Conservation (phyloP, 2,888 invertebrate species). For the Tryphoninae sp. region DNA sequence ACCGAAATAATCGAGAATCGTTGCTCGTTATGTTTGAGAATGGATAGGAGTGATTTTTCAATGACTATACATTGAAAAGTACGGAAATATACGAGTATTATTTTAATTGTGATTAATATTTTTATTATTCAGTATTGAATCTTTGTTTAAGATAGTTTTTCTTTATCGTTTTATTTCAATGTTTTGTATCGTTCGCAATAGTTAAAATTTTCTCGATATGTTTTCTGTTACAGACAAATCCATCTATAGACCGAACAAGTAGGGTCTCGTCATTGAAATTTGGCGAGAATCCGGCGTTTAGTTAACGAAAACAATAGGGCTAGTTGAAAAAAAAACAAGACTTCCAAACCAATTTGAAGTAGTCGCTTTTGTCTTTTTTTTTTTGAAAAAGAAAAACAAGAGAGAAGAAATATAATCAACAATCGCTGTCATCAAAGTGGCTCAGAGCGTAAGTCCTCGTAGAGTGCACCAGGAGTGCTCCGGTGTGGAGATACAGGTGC, state of each 20-base stretch:
- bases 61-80: not conserved
- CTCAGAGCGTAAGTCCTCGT: constrained; percentile 79
- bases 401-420: constrained; percentile 9
- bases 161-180: no score
- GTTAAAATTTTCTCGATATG: not conserved
- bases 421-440: constrained; percentile 73
- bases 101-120: no score
- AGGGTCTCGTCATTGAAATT: constrained; percentile 42
- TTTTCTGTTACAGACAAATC: constrained; percentile 63
- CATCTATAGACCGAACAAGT: constrained; percentile 56
- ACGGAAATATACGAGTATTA: no score
- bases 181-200: no score
- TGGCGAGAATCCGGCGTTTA: constrained; percentile 21
- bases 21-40: not conserved
- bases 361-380: not conserved
- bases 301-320: not conserved
- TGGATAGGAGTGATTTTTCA: not conserved
- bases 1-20: not conserved
- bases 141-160: no score
- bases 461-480: constrained; percentile 78
- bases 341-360: not conserved
- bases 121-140: no score
- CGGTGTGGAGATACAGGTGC: constrained; percentile 75
- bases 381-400: not conserved
- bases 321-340: not conserved